Conservation (phyloP, 2,888 invertebrate genomes). For the Pseudoips prasinana region DNA sequence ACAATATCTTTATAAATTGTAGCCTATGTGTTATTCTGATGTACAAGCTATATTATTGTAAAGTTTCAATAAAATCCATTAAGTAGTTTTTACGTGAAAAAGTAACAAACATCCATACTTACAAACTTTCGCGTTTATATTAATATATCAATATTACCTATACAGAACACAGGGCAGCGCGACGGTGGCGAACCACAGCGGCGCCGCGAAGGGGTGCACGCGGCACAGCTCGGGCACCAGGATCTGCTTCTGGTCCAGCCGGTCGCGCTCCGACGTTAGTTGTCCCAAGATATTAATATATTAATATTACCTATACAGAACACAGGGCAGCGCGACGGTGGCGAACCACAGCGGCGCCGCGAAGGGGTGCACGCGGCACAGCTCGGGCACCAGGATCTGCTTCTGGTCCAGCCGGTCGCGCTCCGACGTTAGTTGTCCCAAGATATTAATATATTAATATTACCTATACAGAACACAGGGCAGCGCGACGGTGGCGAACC, state of each 20-base stretch:
- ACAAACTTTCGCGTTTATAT: too few species aligned
- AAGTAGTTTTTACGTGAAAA: too few species aligned
- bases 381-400: slow-evolving; percentile 97
- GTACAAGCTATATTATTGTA: too few species aligned
- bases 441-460: too few species aligned
- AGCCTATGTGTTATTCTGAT: too few species aligned
- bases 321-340: slow-evolving; percentile 97
- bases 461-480: slow-evolving; percentile 95
- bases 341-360: slow-evolving; percentile 97
- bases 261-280: too few species aligned
- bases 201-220: slow-evolving; percentile 98
- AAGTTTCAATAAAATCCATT: too few species aligned
- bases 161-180: slow-evolving; percentile 98
- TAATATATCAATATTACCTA: too few species aligned
- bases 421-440: too few species aligned
- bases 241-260: slow-evolving; percentile 98
- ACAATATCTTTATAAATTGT: too few species aligned
- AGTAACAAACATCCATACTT: too few species aligned
- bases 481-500: slow-evolving; percentile 95
- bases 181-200: slow-evolving; percentile 96
- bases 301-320: slow-evolving; percentile 90
- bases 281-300: too few species aligned
- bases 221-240: slow-evolving; percentile 97
- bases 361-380: slow-evolving; percentile 98
- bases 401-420: slow-evolving; percentile 97